Conservation (phyloP, 2,113 vertebrate genomes). For the Nematolebias whitei region DNA sequence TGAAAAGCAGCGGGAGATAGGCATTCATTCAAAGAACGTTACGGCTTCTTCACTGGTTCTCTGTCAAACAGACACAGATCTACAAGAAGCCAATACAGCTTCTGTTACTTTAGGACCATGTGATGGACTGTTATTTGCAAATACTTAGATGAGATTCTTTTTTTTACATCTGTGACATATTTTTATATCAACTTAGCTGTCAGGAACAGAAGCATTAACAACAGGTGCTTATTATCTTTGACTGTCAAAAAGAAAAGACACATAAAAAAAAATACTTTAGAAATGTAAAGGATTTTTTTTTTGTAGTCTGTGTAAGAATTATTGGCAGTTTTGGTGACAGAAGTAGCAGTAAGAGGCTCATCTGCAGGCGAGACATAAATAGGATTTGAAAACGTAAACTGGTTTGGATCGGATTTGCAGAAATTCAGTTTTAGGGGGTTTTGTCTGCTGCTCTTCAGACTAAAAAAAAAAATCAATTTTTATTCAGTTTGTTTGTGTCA, state of each 20-base stretch:
- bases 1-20: too few relatives aligned
- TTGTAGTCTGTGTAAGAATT: background rate
- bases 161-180: background rate
- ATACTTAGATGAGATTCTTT: background rate
- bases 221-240: background rate
- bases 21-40: too few relatives aligned
- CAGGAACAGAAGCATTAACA: background rate
- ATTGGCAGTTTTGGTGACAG: background rate
- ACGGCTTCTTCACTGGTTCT: too few relatives aligned
- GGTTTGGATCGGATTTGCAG: background rate
- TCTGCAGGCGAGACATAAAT: background rate
- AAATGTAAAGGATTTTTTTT: background rate
- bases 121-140: background rate
- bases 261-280: background rate
- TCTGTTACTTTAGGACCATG: background rate
- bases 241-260: background rate
- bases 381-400: background rate
- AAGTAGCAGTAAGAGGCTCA: background rate
- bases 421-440: background rate
- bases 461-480: constrained; percentile 1
- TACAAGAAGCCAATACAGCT: background rate
- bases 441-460: background rate
- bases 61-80: background rate
- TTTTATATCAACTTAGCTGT: background rate
- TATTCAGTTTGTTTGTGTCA: background rate